Percentiles rank a stretch among this genome's conserved stretches.
These are phyloP conservation scores for Gnatocerus cornutus DNA, from an alignment of 2,888 invertebrate species.

Conservation along the genomic window DNA sequence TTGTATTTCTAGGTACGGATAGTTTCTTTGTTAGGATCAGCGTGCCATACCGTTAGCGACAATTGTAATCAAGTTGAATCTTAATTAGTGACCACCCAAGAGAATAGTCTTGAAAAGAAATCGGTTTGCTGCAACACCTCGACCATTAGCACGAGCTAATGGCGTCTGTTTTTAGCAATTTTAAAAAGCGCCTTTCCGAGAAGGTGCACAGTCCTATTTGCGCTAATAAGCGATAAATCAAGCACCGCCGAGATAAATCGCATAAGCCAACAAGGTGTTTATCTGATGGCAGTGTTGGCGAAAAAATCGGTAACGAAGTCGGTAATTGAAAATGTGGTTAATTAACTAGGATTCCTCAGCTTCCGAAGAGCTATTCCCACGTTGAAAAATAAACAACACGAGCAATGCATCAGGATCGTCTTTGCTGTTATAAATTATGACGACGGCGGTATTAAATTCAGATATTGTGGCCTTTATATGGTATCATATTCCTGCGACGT, in stretches of 20 bases:
- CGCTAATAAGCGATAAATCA: slow-evolving; percentile 36
- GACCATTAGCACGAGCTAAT: slow-evolving; percentile 71
- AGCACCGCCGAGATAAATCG: slow-evolving; percentile 39
- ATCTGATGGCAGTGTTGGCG: slow-evolving; percentile 43
- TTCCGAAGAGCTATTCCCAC: slow-evolving; percentile 56
- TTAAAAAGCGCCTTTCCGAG: slow-evolving; percentile 49
- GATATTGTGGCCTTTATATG: slow-evolving; percentile 40
- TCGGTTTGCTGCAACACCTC: slow-evolving; percentile 69
- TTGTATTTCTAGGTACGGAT: slow-evolving; percentile 69
- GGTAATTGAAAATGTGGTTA: slow-evolving; percentile 66
- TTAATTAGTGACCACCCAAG: slow-evolving; percentile 73
- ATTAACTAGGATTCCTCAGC: slow-evolving; percentile 64
- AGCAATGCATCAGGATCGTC: slow-evolving; percentile 31
- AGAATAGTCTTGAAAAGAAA: slow-evolving; percentile 68
- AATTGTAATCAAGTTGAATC: slow-evolving; percentile 73
- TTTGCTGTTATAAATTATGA: slow-evolving; percentile 37
- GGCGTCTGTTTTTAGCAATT: slow-evolving; percentile 68
- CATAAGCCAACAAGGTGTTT: slow-evolving; percentile 46
- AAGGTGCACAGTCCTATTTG: slow-evolving; percentile 7
- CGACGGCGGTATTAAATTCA: slow-evolving; percentile 33
- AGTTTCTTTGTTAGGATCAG: slow-evolving; percentile 68
- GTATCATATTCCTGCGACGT: slow-evolving; percentile 14
- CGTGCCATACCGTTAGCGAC: slow-evolving; percentile 72
- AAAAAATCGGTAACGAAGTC: slow-evolving; percentile 57
- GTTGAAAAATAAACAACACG: slow-evolving; percentile 52